Evolutionary conservation across 1,140 invertebrate genomes (phyloP), one percentile per base, ranked within the genome.

Genomic region (Daktulosphaira vitifoliae): DNA sequence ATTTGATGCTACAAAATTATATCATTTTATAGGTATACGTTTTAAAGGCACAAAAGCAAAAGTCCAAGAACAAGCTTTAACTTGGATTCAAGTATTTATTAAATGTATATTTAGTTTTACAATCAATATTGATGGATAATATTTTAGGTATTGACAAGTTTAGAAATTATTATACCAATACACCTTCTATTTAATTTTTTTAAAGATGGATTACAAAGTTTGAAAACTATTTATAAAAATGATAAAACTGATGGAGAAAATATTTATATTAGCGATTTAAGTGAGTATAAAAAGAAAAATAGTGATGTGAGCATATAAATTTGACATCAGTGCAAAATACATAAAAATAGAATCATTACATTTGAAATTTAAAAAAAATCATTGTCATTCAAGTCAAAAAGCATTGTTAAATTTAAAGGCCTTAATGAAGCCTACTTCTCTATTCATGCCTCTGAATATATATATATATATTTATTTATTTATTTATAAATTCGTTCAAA

Each of bases 1-100:
- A 22, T 95, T 98, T 73, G 89, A 94, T 75, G 84, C 90, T 1
- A 86, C 89, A 59, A 89, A 92, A 72, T 89, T 99, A 82, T 99
- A 96, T 75, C 87, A 90, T 70, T 99, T 99, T 77, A 86, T 98
- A 13, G 85, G 84, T 1, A 82, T 87, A 39, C 80, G 92, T 49
- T 96, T 98, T 72, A 83, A 87, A 69, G 87, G 88, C 71, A 88
- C 87, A 1, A 84, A 84, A 42, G 84, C 90, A 1, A 87, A 87
- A 72, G 89, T 96, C 4, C 92, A 98, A 76, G 84, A 92, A 68
- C 92, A 97, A 74, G 93, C 94, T 1, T 77, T 98, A 4, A 85
- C 90, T 72, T 98, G 96, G 96, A 80, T 98, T 20, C 94, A 98
- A 81, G 87, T 90, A 75, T 18, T 38, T 38, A 0, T 25, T 20